Conservation (phyloP, 2,113 vertebrate genomes). For the Saguinus midas region DNA sequence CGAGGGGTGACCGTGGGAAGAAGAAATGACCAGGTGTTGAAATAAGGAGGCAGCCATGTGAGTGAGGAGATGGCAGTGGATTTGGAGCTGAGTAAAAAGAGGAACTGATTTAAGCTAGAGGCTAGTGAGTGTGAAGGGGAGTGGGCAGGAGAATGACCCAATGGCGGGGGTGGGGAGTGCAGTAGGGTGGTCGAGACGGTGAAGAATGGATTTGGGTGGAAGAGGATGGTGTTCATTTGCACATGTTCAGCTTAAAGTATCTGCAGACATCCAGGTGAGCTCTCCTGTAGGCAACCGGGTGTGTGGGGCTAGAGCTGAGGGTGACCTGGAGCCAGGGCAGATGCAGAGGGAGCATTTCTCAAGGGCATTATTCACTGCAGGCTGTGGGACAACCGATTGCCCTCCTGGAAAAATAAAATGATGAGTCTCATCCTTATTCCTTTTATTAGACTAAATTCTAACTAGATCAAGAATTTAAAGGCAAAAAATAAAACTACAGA, state of each 20-base stretch:
- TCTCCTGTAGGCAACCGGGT: not conserved
- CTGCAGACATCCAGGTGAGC: not conserved
- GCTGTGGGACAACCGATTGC: not conserved
- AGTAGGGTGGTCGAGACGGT: not conserved
- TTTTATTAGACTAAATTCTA: not conserved
- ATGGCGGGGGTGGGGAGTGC: not conserved
- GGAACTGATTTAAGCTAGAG: not conserved
- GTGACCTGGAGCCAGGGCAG: not conserved
- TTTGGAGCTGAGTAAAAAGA: not conserved
- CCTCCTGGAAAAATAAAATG: not conserved
- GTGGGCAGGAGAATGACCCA: not conserved
- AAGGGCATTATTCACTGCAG: not conserved
- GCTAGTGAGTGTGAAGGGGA: fast-evolving
- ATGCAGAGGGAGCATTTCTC: fast-evolving
- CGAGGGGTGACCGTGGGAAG: not conserved
- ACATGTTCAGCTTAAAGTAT: not conserved
- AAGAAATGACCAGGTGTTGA: not conserved
- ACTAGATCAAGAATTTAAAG: not conserved
- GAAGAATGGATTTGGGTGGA: not conserved
- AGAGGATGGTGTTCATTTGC: not conserved
- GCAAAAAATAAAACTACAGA: not conserved
- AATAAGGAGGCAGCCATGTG: not conserved
- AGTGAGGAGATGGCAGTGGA: not conserved
- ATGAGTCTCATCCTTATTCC: not conserved
- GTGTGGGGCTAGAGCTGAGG: not conserved